Evolutionary conservation across 2,888 invertebrate genomes (phyloP).

Genomic region (Molorchus minor): DNA sequence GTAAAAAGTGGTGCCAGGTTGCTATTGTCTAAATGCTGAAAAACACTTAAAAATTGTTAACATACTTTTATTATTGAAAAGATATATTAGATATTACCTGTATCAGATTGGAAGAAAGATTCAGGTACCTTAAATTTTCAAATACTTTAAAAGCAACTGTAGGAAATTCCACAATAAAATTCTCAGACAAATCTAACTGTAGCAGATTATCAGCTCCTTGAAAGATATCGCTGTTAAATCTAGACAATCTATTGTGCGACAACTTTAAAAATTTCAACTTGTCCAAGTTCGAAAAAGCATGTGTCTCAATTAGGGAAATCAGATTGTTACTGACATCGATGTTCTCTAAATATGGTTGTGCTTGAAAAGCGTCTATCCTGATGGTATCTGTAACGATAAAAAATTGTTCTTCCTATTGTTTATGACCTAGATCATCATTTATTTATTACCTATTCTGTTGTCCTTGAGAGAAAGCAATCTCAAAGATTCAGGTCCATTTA

Average conservation of each 20-base stretch:
- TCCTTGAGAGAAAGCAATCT: slow-evolving; percentile 77
- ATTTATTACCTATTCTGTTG: slow-evolving; percentile 80
- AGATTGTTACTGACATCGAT: slow-evolving; percentile 84
- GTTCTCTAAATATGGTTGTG: slow-evolving; percentile 75
- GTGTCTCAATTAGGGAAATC: slow-evolving; percentile 78
- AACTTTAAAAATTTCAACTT: slow-evolving; percentile 76
- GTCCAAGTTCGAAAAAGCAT: slow-evolving; percentile 75
- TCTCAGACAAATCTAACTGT: slow-evolving; percentile 84
- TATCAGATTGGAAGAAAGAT: slow-evolving; percentile 86
- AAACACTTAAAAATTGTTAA: neutral
- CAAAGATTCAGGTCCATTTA: slow-evolving; percentile 82
- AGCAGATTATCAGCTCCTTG: slow-evolving; percentile 79
- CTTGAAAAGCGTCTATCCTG: slow-evolving; percentile 71
- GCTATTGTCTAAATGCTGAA: slow-evolving; percentile 78
- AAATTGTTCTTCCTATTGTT: neutral
- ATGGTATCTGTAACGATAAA: slow-evolving; percentile 69
- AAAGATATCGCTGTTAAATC: slow-evolving; percentile 87
- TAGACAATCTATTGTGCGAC: slow-evolving; percentile 79
- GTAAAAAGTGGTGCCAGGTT: slow-evolving; percentile 74
- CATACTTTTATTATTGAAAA: neutral
- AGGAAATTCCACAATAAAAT: slow-evolving; percentile 85
- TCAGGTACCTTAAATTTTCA: slow-evolving; percentile 74
- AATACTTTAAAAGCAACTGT: slow-evolving; percentile 79
- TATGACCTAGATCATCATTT: neutral
- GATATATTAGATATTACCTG: slow-evolving; percentile 65